Percentiles rank a stretch among this genome's conserved stretches.
These are phyloP conservation scores for Eulithis testata DNA, from an alignment of 2,888 invertebrate genomes.

Conservation along the genomic window DNA sequence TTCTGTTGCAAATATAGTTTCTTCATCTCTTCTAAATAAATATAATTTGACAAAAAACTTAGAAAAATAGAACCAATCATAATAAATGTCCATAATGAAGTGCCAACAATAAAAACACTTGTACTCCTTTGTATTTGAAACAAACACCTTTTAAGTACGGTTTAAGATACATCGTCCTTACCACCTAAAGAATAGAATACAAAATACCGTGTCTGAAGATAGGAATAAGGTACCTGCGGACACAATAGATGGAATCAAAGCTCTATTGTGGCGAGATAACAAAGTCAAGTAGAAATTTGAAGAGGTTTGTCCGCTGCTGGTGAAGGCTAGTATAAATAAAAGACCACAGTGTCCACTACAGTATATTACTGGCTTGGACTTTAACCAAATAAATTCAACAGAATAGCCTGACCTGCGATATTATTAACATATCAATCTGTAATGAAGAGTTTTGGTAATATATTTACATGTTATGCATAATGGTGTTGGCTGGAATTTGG, in stretches of 20 bases:
- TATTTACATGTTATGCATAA: conserved; percentile 4
- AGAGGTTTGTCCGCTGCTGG: conserved; percentile 46
- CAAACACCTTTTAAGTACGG: conserved; percentile 18
- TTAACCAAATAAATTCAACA: background rate
- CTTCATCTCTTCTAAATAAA: too few species aligned
- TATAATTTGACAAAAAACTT: too few species aligned
- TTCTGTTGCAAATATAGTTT: too few species aligned
- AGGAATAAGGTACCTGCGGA: conserved; percentile 56
- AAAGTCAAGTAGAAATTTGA: conserved; percentile 64
- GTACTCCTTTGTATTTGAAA: conserved; percentile 36
- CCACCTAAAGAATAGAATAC: background rate
- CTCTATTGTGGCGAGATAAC: conserved; percentile 65
- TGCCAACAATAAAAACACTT: conserved; percentile 32
- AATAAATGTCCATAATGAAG: conserved; percentile 36
- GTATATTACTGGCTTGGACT: background rate
- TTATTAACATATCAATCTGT: conserved; percentile 4
- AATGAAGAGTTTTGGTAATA: background rate
- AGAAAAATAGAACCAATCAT: conserved; percentile 9
- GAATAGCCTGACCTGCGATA: background rate
- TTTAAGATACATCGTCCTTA: conserved; percentile 2
- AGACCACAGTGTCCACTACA: too few species aligned
- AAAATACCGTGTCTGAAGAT: conserved; percentile 12
- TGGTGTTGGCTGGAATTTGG: conserved; percentile 10
- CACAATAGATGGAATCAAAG: conserved; percentile 70
- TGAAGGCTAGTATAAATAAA: too few species aligned